These are phyloP conservation scores for Austrofundulus limnaeus DNA, from an alignment of 2,113 vertebrate genomes.

Conservation along the genomic window DNA sequence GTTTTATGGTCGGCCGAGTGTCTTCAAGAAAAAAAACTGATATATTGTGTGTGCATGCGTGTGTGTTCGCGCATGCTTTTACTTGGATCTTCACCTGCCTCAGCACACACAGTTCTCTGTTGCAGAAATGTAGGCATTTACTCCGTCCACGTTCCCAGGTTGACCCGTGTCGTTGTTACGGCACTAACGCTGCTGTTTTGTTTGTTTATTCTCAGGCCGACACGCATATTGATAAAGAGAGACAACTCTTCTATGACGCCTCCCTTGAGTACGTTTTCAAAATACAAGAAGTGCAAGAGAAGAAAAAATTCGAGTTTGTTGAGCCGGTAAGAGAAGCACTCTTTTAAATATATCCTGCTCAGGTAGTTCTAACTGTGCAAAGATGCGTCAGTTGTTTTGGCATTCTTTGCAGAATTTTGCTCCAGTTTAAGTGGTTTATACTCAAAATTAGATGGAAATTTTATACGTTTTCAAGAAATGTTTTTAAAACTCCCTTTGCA, in stretches of 20 bases:
- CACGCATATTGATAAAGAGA: constrained; percentile 91
- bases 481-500: too few species aligned
- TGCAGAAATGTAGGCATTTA: constrained; percentile 30
- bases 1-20: constrained; percentile 29
- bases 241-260: constrained; percentile 94
- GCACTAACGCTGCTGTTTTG: constrained; percentile 23
- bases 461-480: too few species aligned
- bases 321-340: constrained; percentile 85
- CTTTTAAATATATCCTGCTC: too few species aligned
- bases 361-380: not conserved
- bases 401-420: not conserved
- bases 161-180: constrained; percentile 20
- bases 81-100: constrained; percentile 11
- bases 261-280: constrained; percentile 98
- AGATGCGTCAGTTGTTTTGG: not conserved
- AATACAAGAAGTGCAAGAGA: constrained; percentile 98
- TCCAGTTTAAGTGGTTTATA: not conserved
- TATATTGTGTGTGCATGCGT: not conserved
- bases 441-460: not conserved
- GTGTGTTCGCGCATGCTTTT: not conserved
- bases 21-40: not conserved
- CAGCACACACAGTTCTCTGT: constrained; percentile 9
- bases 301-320: constrained; percentile 99
- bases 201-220: constrained; percentile 85
- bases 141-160: constrained; percentile 7